Conservation (phyloP, 2,113 vertebrate species). For the Clarias macrocephalus region DNA sequence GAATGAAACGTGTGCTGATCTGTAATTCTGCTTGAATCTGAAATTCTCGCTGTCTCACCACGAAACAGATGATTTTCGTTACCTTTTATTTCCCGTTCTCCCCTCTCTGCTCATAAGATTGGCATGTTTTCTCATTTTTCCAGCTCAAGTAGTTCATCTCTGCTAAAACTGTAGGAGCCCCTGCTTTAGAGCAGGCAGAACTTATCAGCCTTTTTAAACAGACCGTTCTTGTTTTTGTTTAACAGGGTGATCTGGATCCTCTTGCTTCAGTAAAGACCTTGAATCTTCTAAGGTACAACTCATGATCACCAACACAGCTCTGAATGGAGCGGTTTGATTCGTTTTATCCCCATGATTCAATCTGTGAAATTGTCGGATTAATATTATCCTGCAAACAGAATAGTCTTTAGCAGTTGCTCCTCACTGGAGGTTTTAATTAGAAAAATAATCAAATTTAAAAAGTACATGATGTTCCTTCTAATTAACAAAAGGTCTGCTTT, state of each 20-base stretch:
- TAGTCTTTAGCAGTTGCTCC: not conserved
- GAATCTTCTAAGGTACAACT: slow-evolving; percentile 85
- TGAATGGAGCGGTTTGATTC: not conserved
- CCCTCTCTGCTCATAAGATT: not conserved
- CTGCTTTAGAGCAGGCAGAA: not conserved
- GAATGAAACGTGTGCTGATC: no score
- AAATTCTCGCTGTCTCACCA: not conserved
- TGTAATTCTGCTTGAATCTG: not conserved
- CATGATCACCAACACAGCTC: not conserved
- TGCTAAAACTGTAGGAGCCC: no score
- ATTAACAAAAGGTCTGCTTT: not conserved
- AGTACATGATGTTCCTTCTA: not conserved
- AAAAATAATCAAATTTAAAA: not conserved
- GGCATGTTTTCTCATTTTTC: not conserved
- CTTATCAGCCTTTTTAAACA: not conserved
- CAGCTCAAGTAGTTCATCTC: not conserved
- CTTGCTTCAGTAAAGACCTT: slow-evolving; percentile 86
- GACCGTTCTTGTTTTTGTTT: not conserved
- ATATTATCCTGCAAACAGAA: not conserved
- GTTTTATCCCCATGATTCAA: not conserved
- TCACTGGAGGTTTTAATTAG: not conserved
- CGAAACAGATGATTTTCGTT: not conserved
- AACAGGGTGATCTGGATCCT: slow-evolving; percentile 92
- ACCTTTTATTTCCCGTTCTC: not conserved
- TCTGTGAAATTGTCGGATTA: not conserved